These are phyloP conservation scores for Hyles lineata DNA, from an alignment of 2,888 invertebrate species.

Conservation along the genomic window DNA sequence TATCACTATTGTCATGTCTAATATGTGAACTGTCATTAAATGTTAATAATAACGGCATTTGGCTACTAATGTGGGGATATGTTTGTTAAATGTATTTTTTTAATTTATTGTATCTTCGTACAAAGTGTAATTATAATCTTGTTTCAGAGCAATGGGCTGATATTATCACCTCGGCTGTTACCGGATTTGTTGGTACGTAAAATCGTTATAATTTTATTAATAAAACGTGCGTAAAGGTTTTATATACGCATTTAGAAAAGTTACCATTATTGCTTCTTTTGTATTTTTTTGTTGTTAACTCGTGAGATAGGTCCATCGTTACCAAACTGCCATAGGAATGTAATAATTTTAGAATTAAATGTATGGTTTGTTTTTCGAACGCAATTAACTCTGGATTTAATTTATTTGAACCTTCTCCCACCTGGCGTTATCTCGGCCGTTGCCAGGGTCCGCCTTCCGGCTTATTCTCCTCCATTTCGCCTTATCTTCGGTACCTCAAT, in stretches of 20 bases:
- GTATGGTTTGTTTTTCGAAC: not conserved
- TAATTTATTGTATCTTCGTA: too few relatives aligned
- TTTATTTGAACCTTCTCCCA: too few relatives aligned
- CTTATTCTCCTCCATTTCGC: too few relatives aligned
- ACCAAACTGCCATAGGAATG: too few relatives aligned
- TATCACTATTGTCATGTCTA: constrained; percentile 10
- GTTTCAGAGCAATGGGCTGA: constrained; percentile 76
- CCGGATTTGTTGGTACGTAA: constrained; percentile 75
- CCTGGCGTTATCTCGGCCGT: too few relatives aligned
- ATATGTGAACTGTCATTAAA: constrained; percentile 26
- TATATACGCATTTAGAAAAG: too few relatives aligned
- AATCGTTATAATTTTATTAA: not conserved
- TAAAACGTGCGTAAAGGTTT: too few relatives aligned
- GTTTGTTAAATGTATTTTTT: constrained; percentile 13
- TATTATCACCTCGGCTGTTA: constrained; percentile 54
- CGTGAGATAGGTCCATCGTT: too few relatives aligned
- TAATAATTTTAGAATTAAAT: not conserved
- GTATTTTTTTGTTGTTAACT: too few relatives aligned
- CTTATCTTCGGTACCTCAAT: too few relatives aligned
- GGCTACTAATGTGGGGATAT: constrained; percentile 9
- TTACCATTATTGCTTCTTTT: too few relatives aligned
- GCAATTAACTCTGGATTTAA: not conserved
- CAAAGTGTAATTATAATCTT: not conserved
- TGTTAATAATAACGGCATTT: not conserved
- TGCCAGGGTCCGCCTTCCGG: too few relatives aligned